phyloP scores from a whole-genome alignment of 2,888 invertebrate genomes.

The Rosalia funebris region DNA sequence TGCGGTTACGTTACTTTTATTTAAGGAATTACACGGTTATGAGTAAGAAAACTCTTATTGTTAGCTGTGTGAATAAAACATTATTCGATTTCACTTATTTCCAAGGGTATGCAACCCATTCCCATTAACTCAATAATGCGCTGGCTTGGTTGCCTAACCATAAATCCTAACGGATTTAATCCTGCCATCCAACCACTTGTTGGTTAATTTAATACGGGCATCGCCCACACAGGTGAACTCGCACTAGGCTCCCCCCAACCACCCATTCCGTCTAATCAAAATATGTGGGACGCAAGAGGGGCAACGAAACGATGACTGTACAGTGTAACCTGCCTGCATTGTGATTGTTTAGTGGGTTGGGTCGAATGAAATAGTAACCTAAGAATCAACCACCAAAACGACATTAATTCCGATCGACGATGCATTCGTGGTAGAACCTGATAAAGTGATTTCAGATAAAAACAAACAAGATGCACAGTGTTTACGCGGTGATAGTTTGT shows the following conservation, averaged over 20 bases:
- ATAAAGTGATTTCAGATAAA: no score
- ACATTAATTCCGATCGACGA: no score
- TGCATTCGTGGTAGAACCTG: no score
- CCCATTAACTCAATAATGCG: not conserved
- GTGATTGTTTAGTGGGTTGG: constrained; percentile 39
- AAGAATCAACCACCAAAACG: no score
- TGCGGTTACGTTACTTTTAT: no score
- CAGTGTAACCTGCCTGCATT: constrained; percentile 17
- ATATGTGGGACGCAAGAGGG: constrained; percentile 22
- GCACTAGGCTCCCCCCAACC: constrained; percentile 27
- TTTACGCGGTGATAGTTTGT: constrained; percentile 16
- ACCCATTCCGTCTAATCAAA: constrained; percentile 1
- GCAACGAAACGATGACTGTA: constrained; percentile 40
- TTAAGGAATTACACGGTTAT: no score
- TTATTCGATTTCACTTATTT: no score
- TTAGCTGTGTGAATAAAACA: no score
- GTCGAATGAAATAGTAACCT: constrained; percentile 31
- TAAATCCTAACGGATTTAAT: no score
- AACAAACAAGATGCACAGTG: constrained; percentile 11
- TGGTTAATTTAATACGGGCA: constrained; percentile 29
- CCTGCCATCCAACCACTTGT: constrained; percentile 41
- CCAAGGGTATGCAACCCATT: not conserved
- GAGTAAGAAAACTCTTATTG: no score
- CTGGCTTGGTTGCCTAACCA: constrained; percentile 11
- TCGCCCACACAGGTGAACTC: constrained; percentile 32